Evolutionary conservation across 2,888 invertebrate species (phyloP).

Genomic region (Tanytarsus gracilentus): DNA sequence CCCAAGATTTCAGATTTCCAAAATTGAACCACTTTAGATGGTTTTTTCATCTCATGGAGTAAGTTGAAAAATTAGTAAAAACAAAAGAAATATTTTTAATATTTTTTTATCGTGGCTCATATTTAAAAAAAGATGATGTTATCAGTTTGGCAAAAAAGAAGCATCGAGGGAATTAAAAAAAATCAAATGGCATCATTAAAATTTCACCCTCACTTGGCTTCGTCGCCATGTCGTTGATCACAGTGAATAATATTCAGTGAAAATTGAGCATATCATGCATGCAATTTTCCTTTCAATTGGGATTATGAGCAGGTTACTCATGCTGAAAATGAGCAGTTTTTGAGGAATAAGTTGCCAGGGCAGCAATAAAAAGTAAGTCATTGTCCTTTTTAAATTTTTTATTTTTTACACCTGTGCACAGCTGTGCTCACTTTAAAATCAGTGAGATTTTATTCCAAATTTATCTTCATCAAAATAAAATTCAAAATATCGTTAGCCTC

Average conservation of each 20-base stretch:
- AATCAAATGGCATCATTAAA: constrained; percentile 25
- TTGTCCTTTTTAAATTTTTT: not conserved
- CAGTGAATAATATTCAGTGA: not conserved
- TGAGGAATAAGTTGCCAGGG: not conserved
- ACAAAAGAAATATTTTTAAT: too few relatives aligned
- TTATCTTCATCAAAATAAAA: too few relatives aligned
- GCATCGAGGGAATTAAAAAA: not conserved
- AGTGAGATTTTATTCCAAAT: too few relatives aligned
- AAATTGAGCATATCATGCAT: not conserved
- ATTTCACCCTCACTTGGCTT: constrained; percentile 23
- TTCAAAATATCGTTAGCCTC: too few relatives aligned
- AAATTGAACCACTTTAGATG: too few relatives aligned
- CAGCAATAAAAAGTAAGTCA: not conserved
- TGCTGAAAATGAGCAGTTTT: constrained; percentile 9
- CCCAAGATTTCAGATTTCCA: too few relatives aligned
- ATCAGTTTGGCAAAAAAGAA: not conserved
- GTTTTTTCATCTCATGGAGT: too few relatives aligned
- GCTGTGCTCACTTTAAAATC: too few relatives aligned
- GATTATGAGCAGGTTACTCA: constrained; percentile 10
- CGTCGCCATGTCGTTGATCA: not conserved
- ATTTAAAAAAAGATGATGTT: not conserved
- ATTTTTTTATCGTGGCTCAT: not conserved
- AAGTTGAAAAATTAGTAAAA: too few relatives aligned
- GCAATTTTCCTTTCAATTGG: not conserved
- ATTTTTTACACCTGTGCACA: too few relatives aligned